Conservation (phyloP, 2,797 vertebrate species). For the Otolemur crassicaudatus region DNA sequence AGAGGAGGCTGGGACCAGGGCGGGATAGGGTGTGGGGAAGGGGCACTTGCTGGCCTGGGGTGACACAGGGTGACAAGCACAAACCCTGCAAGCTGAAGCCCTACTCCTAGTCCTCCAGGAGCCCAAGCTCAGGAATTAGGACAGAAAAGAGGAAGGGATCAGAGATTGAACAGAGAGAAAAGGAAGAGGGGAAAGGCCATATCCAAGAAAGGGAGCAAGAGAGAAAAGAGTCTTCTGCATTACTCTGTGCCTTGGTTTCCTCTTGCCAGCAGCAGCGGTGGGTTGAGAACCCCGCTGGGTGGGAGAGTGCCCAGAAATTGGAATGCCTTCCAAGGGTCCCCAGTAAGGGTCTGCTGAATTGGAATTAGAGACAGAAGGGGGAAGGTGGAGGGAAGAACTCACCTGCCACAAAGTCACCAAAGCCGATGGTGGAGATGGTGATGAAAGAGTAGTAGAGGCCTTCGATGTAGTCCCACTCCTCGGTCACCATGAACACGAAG, state of each 20-base stretch:
- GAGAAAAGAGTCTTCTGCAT: neutral
- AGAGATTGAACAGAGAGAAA: neutral
- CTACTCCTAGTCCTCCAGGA: neutral
- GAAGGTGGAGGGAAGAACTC: conserved; percentile 76
- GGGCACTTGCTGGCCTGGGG: neutral
- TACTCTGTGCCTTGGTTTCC: neutral
- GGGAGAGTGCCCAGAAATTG: neutral
- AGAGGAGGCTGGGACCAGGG: neutral
- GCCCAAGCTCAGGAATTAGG: neutral
- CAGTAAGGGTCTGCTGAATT: neutral
- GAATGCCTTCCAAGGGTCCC: neutral
- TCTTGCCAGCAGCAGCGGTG: neutral
- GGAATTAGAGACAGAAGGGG: neutral
- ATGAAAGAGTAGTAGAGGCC: conserved; percentile 99
- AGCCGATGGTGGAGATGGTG: conserved; percentile 98
- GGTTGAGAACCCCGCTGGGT: neutral
- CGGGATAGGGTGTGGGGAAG: too few species aligned
- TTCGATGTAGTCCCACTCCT: conserved; percentile 97
- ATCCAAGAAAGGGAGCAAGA: neutral
- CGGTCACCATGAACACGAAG: conserved; percentile 97
- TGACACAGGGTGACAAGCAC: neutral
- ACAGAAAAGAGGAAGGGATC: neutral
- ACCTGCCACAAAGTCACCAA: conserved; percentile 98
- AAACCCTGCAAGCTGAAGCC: neutral
- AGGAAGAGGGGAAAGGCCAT: neutral